These are phyloP conservation scores for Eptesicus fuscus DNA, from an alignment of 2,113 vertebrate species.

Conservation along the genomic window DNA sequence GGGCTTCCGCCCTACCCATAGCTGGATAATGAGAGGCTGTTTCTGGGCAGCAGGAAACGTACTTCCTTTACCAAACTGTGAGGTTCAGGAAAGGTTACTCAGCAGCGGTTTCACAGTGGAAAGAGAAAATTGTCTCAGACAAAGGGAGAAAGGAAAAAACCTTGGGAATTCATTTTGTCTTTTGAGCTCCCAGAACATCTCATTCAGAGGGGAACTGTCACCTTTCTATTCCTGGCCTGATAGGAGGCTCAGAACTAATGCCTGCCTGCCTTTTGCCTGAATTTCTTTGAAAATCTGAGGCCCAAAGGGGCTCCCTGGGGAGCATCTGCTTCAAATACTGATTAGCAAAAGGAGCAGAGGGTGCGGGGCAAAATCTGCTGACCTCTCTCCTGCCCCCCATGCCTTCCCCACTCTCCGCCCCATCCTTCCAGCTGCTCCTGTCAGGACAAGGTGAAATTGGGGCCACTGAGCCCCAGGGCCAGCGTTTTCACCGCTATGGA, in stretches of 20 bases:
- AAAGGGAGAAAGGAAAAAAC: neutral
- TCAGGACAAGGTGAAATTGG: neutral
- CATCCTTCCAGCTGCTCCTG: neutral
- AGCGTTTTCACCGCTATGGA: neutral
- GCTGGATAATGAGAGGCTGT: neutral
- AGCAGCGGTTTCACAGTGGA: neutral
- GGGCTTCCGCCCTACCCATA: neutral
- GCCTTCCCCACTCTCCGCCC: neutral
- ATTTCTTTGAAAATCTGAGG: conserved; percentile 25
- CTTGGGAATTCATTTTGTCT: conserved; percentile 24
- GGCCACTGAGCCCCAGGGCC: neutral
- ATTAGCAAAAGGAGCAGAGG: neutral
- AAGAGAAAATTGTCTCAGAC: conserved; percentile 46
- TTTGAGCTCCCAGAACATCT: conserved; percentile 49
- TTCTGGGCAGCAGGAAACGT: conserved; percentile 18
- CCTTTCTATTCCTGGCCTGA: conserved; percentile 19
- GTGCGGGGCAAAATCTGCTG: neutral
- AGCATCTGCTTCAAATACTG: neutral
- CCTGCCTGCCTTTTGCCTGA: neutral
- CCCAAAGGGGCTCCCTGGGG: neutral
- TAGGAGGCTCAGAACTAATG: neutral
- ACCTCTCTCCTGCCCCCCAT: neutral
- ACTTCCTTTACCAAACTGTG: conserved; percentile 32
- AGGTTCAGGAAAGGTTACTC: conserved; percentile 31
- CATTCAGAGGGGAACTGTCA: conserved; percentile 24